Conservation (phyloP, 1,140 invertebrate species). For the fruit fly (Drosophila melanogaster) region Release_6_plus_ISO1_MT NC_004354.4:17260501-17261000, state of each 20-base stretch:
- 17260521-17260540: background rate
- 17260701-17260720: conserved; percentile 12
- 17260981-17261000: background rate
- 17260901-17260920: background rate
- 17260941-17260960: too few relatives aligned
- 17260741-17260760: background rate
- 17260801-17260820: conserved; percentile 8
- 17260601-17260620: background rate
- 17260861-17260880: too few relatives aligned
- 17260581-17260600: background rate
- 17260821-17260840: background rate
- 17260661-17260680: conserved; percentile 3
- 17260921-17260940: background rate
- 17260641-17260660: background rate
- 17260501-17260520: background rate
- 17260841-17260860: background rate
- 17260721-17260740: conserved; percentile 18
- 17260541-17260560: background rate
- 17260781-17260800: conserved; percentile 38
- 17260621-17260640: background rate
- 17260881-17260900: too few relatives aligned
- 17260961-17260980: background rate
- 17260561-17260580: background rate
- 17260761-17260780: conserved; percentile 29
- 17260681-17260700: background rate